Evolutionary conservation across 2,113 vertebrate species (phyloP).

Genomic region (Isichthys henryi): DNA sequence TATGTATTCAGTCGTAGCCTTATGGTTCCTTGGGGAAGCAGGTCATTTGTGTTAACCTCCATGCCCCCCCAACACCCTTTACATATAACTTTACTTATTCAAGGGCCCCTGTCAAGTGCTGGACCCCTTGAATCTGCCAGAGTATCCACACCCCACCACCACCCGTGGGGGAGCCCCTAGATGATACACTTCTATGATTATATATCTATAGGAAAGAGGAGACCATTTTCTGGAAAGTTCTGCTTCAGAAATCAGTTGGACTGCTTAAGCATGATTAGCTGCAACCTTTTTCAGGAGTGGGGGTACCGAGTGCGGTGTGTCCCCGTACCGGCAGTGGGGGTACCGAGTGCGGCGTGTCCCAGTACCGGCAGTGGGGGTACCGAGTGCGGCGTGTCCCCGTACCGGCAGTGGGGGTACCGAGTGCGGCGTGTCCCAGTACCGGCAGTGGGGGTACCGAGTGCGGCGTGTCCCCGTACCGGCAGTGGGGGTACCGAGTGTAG

Average conservation of each 20-base stretch:
- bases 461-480: no score
- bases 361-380: background rate
- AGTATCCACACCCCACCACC: background rate
- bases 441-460: background rate
- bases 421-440: background rate
- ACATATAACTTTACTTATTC: background rate
- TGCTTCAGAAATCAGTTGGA: background rate
- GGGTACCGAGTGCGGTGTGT: background rate
- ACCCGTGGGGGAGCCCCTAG: background rate
- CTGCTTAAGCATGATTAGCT: background rate
- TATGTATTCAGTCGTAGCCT: background rate
- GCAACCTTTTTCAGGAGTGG: background rate
- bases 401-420: background rate
- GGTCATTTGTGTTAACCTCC: background rate
- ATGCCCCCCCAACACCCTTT: background rate
- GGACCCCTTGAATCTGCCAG: background rate
- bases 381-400: background rate
- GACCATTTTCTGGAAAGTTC: background rate
- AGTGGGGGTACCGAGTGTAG: no score
- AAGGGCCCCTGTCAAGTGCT: background rate
- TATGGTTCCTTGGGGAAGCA: background rate
- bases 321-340: background rate
- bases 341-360: background rate
- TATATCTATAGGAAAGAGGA: background rate
- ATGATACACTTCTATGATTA: background rate